Evolutionary conservation across 2,797 vertebrate species (phyloP).

Genomic region (Sciurus vulgaris): DNA sequence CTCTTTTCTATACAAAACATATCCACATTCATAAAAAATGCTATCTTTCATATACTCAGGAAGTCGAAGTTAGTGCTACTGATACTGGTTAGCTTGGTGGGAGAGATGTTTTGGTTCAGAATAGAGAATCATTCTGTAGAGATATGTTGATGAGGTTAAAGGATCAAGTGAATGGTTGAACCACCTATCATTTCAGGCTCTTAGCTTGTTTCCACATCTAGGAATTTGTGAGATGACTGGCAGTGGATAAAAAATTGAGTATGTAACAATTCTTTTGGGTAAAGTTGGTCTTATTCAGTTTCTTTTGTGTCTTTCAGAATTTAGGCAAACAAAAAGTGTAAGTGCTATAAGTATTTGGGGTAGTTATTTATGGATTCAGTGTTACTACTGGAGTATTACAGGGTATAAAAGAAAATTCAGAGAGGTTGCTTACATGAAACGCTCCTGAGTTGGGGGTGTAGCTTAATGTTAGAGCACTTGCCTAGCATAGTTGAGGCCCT

Average conservation of each 20-base stretch:
- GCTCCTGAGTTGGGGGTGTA: not conserved
- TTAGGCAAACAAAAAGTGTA: slow-evolving; percentile 30
- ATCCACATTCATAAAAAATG: not conserved
- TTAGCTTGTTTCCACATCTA: not conserved
- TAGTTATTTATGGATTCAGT: slow-evolving; percentile 42
- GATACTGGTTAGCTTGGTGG: not conserved
- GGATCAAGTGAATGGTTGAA: not conserved
- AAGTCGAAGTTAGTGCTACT: not conserved
- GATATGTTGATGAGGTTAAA: not conserved
- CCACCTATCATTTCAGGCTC: not conserved
- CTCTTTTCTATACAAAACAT: not conserved
- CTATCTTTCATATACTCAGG: not conserved
- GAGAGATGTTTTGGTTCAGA: not conserved
- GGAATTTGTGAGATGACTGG: not conserved
- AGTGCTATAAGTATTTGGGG: not conserved
- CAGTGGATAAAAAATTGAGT: not conserved
- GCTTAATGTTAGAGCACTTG: not conserved
- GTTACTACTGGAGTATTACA: not conserved
- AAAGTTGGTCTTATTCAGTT: not conserved
- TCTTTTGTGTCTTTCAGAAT: slow-evolving; percentile 29
- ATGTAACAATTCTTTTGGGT: not conserved
- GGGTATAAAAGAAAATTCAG: not conserved
- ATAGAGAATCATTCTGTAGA: not conserved
- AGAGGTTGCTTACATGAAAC: slow-evolving; percentile 50
- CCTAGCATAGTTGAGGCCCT: not conserved